Conservation (phyloP, 2,888 invertebrate species). For the Ctena decussata region DNA sequence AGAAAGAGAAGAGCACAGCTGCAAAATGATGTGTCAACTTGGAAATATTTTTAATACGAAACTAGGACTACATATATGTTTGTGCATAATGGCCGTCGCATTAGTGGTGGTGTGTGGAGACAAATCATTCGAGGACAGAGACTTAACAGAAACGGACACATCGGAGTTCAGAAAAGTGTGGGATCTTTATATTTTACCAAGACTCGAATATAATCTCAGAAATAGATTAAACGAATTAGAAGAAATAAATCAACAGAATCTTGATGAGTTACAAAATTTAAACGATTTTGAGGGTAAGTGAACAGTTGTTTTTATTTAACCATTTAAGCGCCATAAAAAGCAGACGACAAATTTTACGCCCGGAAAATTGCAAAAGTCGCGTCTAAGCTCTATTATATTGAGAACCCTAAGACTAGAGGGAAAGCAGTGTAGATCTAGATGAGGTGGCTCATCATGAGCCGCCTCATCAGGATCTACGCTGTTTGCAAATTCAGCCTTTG, state of each 20-base stretch:
- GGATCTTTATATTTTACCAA: neutral
- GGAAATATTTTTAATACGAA: neutral
- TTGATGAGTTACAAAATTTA: neutral
- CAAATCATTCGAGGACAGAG: neutral
- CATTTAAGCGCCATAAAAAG: no score
- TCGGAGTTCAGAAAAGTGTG: neutral
- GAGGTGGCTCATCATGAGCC: no score
- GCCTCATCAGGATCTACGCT: no score
- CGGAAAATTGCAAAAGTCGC: no score
- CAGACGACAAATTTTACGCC: no score
- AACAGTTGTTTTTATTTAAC: no score
- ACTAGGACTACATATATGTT: neutral
- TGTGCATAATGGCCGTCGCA: neutral
- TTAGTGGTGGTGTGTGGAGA: neutral
- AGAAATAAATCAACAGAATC: neutral
- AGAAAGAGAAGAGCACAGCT: neutral
- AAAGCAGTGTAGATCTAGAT: no score
- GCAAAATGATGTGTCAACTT: neutral
- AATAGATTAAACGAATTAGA: neutral
- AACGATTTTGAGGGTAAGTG: neutral
- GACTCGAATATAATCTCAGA: constrained; percentile 5
- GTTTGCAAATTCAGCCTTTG: no score
- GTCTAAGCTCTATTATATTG: no score
- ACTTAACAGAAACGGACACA: neutral
- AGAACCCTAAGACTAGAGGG: no score